Evolutionary conservation across 2,797 vertebrate species (phyloP).

Genomic region (Erpetoichthys calabaricus): DNA sequence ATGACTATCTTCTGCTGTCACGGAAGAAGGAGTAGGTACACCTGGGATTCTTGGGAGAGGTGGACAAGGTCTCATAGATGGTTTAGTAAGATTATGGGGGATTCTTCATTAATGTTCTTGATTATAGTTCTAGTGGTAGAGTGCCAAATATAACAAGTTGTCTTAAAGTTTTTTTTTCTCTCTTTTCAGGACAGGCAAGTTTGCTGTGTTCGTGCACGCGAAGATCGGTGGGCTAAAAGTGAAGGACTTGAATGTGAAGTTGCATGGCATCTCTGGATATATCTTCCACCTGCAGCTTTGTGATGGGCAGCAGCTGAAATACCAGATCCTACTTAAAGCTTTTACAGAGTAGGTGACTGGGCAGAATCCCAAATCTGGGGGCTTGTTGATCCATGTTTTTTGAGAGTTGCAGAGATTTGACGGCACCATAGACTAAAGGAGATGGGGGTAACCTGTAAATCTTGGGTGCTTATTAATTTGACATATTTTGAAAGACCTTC

Average conservation of each 20-base stretch:
- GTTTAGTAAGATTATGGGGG: too few species aligned
- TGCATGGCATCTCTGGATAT: conserved; percentile 72
- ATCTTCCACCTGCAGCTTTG: conserved; percentile 79
- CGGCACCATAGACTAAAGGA: too few species aligned
- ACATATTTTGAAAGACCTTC: neutral
- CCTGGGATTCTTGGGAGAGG: neutral
- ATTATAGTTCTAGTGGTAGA: too few species aligned
- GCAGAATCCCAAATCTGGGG: neutral
- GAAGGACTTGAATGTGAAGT: conserved; percentile 73
- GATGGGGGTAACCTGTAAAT: too few species aligned
- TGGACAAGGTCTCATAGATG: too few species aligned
- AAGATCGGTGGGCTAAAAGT: conserved; percentile 71
- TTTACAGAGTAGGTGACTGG: conserved; percentile 64
- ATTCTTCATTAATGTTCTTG: neutral
- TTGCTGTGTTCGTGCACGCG: conserved; percentile 73
- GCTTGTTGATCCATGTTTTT: too few species aligned
- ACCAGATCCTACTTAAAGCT: conserved; percentile 76
- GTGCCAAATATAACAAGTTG: too few species aligned
- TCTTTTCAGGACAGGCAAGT: conserved; percentile 60
- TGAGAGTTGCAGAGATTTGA: too few species aligned
- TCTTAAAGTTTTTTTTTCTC: too few species aligned
- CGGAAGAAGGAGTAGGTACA: conserved; percentile 72
- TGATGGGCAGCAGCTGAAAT: conserved; percentile 62
- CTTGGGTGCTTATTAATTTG: too few species aligned
- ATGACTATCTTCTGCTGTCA: conserved; percentile 75